A percentile compares a stretch with the other conserved stretches of the same genome.
phyloP scores from a whole-genome alignment of 1,140 invertebrate genomes.

The Chironomus striatipennis region DNA sequence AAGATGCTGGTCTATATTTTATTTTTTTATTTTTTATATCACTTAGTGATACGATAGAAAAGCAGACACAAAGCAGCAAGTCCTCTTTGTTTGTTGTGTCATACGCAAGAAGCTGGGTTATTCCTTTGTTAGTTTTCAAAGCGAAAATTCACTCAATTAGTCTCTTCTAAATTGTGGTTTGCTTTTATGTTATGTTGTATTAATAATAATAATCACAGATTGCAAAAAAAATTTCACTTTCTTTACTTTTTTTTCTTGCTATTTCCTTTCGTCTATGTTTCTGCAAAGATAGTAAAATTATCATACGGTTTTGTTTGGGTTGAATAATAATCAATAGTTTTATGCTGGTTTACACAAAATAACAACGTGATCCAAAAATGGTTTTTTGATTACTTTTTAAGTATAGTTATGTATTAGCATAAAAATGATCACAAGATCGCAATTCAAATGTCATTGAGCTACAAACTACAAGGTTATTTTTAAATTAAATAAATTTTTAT shows the following conservation, averaged over 20 bases:
- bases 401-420: too few species aligned
- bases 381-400: too few species aligned
- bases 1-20: too few species aligned
- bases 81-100: too few species aligned
- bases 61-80: too few species aligned
- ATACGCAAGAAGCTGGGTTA: too few species aligned
- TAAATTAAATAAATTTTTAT: too few species aligned
- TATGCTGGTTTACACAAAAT: not conserved
- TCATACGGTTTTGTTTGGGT: not conserved
- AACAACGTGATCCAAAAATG: too few species aligned
- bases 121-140: not conserved
- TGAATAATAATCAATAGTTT: not conserved
- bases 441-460: not conserved
- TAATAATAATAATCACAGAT: not conserved
- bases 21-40: too few species aligned
- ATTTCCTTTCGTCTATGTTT: not conserved
- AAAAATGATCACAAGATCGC: not conserved
- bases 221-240: slow-evolving; percentile 1
- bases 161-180: not conserved
- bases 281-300: not conserved
- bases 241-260: too few species aligned
- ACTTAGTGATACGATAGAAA: too few species aligned
- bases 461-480: not conserved
- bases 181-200: not conserved
- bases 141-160: not conserved